Evolutionary conservation across 2,888 invertebrate species (phyloP).

Genomic region (Loripinus fragilis): DNA sequence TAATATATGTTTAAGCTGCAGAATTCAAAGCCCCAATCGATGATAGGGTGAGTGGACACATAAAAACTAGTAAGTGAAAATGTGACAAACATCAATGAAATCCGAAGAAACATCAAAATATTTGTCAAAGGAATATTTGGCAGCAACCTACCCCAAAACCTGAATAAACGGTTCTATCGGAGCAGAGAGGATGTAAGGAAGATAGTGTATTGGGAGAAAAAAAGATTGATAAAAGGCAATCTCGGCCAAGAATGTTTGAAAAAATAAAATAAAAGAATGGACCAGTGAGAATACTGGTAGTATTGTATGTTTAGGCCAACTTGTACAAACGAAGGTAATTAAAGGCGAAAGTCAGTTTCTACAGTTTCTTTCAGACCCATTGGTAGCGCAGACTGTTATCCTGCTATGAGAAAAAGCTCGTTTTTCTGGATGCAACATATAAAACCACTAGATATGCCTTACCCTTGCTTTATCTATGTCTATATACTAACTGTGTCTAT

Average conservation of each 20-base stretch:
- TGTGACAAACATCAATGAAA: background rate
- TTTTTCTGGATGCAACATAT: constrained; percentile 57
- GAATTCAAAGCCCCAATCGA: too few relatives aligned
- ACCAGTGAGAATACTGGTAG: background rate
- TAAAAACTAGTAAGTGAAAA: too few relatives aligned
- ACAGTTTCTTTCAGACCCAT: constrained; percentile 21
- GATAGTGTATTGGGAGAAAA: too few relatives aligned
- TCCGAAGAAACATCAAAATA: background rate
- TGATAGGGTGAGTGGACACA: too few relatives aligned
- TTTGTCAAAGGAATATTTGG: constrained; percentile 9
- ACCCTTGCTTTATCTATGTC: constrained; percentile 46
- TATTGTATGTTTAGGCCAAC: background rate
- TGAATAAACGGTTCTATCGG: background rate
- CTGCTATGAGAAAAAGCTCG: constrained; percentile 46
- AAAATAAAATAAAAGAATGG: constrained; percentile 5
- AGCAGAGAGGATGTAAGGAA: constrained; percentile 3
- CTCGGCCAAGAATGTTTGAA: background rate
- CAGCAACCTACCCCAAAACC: constrained; percentile 1
- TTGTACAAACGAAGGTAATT: background rate
- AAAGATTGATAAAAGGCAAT: constrained; percentile 1
- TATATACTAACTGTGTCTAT: constrained; percentile 31
- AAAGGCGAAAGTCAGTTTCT: background rate
- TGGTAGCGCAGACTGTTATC: constrained; percentile 43
- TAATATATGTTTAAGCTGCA: background rate
- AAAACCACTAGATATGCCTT: constrained; percentile 43